Percentiles rank a stretch among this genome's conserved stretches.
phyloP scores from a whole-genome alignment of 2,888 invertebrate genomes.

The Caenorhabditis macrosperma region DNA sequence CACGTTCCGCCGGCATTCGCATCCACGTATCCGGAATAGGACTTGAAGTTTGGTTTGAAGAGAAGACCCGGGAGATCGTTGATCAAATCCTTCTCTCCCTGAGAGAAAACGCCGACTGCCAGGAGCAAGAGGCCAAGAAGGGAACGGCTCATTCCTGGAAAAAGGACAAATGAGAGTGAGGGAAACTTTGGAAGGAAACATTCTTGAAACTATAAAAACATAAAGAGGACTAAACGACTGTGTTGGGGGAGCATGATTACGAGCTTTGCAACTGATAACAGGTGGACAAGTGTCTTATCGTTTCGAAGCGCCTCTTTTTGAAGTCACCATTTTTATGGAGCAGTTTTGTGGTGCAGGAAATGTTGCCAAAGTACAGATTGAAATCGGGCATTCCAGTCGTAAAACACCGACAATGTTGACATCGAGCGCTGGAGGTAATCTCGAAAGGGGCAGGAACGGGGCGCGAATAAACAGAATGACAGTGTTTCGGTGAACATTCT shows the following conservation, averaged over 20 bases:
- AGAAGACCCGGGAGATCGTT: constrained; percentile 80
- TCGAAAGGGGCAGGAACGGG: neutral
- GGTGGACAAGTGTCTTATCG: constrained; percentile 21
- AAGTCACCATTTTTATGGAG: constrained; percentile 20
- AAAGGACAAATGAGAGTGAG: too few relatives aligned
- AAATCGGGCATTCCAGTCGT: neutral
- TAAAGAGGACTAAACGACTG: neutral
- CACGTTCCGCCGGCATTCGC: constrained; percentile 80
- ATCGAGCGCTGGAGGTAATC: neutral
- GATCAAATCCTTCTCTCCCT: constrained; percentile 72
- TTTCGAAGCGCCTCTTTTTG: neutral
- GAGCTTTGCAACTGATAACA: constrained; percentile 9
- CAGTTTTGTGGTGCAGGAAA: neutral
- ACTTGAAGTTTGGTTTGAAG: constrained; percentile 80
- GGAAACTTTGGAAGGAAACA: neutral
- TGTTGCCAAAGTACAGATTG: neutral
- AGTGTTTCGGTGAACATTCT: constrained; percentile 4
- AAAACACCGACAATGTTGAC: constrained; percentile 2
- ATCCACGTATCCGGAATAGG: constrained; percentile 82
- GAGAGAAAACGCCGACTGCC: constrained; percentile 14
- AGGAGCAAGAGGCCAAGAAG: constrained; percentile 34
- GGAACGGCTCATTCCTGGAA: constrained; percentile 43
- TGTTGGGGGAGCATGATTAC: constrained; percentile 6
- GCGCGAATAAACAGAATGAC: neutral
- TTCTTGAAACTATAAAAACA: constrained; percentile 1